Conservation (phyloP, 2,888 invertebrate genomes). For the Sinopyrophorus schimmeli region DNA sequence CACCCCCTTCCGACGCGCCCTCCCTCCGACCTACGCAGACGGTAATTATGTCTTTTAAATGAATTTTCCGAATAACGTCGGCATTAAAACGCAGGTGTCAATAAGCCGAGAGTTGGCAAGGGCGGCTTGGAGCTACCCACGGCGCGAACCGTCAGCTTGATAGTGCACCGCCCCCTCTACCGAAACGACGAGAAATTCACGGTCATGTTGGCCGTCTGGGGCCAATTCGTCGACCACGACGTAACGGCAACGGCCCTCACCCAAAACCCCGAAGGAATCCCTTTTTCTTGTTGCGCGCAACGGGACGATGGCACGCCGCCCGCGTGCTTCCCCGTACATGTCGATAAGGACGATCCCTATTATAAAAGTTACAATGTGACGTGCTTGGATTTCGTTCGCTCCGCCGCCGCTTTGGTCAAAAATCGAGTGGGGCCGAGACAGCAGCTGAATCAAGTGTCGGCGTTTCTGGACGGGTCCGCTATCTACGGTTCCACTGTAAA, state of each 20-base stretch:
- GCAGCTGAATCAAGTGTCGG: constrained; percentile 80
- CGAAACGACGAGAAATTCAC: constrained; percentile 75
- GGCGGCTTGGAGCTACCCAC: constrained; percentile 66
- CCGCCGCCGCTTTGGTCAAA: constrained; percentile 77
- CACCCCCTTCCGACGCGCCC: constrained; percentile 72
- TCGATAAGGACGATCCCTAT: constrained; percentile 70
- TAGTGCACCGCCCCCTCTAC: constrained; percentile 74
- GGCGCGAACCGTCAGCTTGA: constrained; percentile 73
- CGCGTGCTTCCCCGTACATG: constrained; percentile 77
- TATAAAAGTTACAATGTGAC: constrained; percentile 67
- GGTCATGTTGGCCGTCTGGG: constrained; percentile 85
- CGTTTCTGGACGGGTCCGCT: constrained; percentile 82
- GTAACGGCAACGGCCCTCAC: constrained; percentile 82
- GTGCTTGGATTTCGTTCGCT: constrained; percentile 86
- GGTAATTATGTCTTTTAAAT: constrained; percentile 55
- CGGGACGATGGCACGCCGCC: constrained; percentile 65
- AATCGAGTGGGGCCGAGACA: constrained; percentile 79
- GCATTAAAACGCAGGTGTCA: too few relatives aligned
- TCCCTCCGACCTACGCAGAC: constrained; percentile 77
- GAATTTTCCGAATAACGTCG: constrained; percentile 22
- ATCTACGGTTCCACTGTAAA: constrained; percentile 72
- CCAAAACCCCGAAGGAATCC: constrained; percentile 70
- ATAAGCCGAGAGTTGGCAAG: constrained; percentile 63
- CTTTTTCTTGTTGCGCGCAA: constrained; percentile 74
- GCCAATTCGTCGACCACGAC: constrained; percentile 87